Conservation (phyloP, 2,888 invertebrate species). For the Myathropa florea region DNA sequence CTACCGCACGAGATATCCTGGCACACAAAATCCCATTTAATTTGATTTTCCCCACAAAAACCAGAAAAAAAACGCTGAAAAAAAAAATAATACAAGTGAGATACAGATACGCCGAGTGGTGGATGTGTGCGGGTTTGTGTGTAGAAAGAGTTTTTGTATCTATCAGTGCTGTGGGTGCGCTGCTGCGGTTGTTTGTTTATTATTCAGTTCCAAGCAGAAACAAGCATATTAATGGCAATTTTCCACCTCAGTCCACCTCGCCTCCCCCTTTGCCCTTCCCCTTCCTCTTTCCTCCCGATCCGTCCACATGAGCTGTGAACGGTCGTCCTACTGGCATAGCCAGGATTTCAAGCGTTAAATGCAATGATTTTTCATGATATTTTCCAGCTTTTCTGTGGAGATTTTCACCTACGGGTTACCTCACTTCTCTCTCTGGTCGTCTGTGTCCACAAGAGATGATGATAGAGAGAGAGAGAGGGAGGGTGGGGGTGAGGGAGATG, state of each 20-base stretch:
- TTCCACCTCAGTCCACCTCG: constrained; percentile 35
- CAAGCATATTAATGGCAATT: constrained; percentile 70
- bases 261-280: not conserved
- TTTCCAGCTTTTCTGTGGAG: constrained; percentile 27
- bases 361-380: constrained; percentile 64
- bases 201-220: constrained; percentile 68
- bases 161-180: constrained; percentile 8
- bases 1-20: constrained; percentile 44
- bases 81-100: not conserved
- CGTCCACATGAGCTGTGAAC: not conserved
- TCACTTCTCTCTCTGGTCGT: not conserved
- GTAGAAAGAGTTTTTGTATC: constrained; percentile 14
- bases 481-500: not conserved
- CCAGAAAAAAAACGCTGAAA: not conserved
- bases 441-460: not conserved
- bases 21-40: constrained; percentile 58
- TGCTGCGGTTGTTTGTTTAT: constrained; percentile 67
- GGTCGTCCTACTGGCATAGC: constrained; percentile 1
- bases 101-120: not conserved
- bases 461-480: not conserved
- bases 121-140: not conserved
- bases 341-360: constrained; percentile 64
- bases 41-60: constrained; percentile 60
- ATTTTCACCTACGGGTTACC: constrained; percentile 47
- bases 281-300: no score